A percentile compares a stretch with the other conserved stretches of the same genome.
Evolutionary conservation across 1,140 invertebrate species (phyloP).

Genomic region (Zeugodacus cucurbitae): DNA sequence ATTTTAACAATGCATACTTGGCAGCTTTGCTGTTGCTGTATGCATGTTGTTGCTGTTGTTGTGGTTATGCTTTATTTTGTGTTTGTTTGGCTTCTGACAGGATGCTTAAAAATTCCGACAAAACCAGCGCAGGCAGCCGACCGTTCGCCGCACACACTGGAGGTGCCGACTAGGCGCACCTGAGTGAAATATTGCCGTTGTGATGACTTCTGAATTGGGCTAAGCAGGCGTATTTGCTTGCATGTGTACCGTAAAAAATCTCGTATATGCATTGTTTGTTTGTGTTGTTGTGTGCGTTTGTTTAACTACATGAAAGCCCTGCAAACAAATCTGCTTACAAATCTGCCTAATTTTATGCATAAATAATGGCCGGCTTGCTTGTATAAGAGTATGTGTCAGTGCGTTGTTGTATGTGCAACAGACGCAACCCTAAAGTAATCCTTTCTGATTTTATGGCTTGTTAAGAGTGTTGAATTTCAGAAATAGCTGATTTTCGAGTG

Average conservation of each 20-base stretch:
- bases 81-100: conserved; percentile 7
- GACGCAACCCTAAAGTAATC: background rate
- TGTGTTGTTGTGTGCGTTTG: background rate
- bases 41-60: background rate
- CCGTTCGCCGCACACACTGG: background rate
- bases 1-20: conserved; percentile 22
- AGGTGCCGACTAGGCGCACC: background rate
- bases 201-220: conserved; percentile 19
- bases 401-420: background rate
- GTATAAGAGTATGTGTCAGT: background rate
- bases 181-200: background rate
- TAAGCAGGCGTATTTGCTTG: background rate
- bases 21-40: background rate
- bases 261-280: background rate
- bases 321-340: background rate
- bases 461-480: background rate
- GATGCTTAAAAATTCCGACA: conserved; percentile 24
- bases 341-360: conserved; percentile 23
- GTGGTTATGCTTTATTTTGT: background rate
- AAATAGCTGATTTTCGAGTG: background rate
- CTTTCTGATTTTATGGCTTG: background rate
- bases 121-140: background rate
- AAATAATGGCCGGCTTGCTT: background rate
- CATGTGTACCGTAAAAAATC: background rate
- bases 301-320: background rate